Evolutionary conservation across 2,113 vertebrate species (phyloP).

Genomic region (Oryzias curvinotus): DNA sequence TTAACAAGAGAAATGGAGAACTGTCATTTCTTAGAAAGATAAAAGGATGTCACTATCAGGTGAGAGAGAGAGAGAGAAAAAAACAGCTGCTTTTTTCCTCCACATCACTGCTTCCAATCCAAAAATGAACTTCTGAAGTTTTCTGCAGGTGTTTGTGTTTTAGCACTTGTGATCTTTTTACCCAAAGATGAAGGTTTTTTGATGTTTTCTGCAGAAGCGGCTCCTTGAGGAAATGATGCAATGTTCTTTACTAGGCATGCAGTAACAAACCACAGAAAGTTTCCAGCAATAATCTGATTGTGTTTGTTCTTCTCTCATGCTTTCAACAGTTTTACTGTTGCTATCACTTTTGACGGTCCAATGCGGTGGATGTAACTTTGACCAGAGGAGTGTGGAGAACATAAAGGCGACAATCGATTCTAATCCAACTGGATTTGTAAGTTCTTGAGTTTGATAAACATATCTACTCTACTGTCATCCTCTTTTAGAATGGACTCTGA

Average conservation of each 20-base stretch:
- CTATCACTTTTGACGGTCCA: conserved; percentile 72
- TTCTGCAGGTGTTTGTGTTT: neutral
- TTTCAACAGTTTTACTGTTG: conserved; percentile 71
- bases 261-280: conserved; percentile 60
- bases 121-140: too few relatives aligned
- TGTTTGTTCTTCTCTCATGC: conserved; percentile 25
- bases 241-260: conserved; percentile 39
- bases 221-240: conserved; percentile 54
- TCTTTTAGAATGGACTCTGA: neutral
- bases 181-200: neutral
- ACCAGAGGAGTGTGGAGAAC: conserved; percentile 55
- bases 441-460: conserved; percentile 26
- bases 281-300: conserved; percentile 56
- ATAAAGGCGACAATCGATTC: conserved; percentile 63
- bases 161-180: conserved; percentile 10
- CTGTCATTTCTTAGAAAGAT: conserved; percentile 70
- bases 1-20: conserved; percentile 73
- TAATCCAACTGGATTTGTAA: conserved; percentile 76
- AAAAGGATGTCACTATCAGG: conserved; percentile 81
- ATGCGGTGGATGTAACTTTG: conserved; percentile 71
- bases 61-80: conserved; percentile 58
- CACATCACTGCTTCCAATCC: too few relatives aligned
- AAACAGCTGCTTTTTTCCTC: neutral
- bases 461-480: too few relatives aligned
- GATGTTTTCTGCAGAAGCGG: conserved; percentile 19